Base-by-base conservation (phyloP, 2,888 invertebrate species). In the Homarus gammarus region DNA sequence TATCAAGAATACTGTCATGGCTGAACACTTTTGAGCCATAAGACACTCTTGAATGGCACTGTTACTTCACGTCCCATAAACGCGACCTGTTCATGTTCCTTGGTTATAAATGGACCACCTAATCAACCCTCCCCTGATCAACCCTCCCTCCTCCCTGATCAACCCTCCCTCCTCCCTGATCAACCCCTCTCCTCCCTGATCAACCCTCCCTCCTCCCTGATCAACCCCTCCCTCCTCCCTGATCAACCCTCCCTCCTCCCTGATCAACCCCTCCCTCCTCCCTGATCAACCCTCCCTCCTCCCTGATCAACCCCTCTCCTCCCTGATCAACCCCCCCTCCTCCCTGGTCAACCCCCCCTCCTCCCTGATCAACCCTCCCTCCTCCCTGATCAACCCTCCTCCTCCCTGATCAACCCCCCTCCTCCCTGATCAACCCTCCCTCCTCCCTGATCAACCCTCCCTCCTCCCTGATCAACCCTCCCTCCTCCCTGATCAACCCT, bases 91-190 rank as follows among this genome's bases (percentile, higher is more conserved):
- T 22, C 22, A 22, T 15, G n/a, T 15, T 22, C 31, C 18, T 64
- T 64, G 8, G n/a, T 8, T 22, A 8, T 64, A 8, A 64, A 27
- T 64, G 6, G 31, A 64, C 64, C 31, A 8, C 15, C 64, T 64
- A 27, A 6, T 18, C 6, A 8, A 27, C 64, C 18, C 31, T 64
- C 31, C 56, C n/a, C 18, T 64, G 18, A 64, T 15, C 56, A 18
- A 56, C 22, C 56, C 56, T 18, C 56, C 56, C 3, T 31, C 72
- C 38, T n/a, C n/a, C n/a, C n/a, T n/a, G n/a, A n/a, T n/a, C n/a
- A n/a, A n/a, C 72, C 38, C 38, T 72, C 72, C 38, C 31, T 72
- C 72, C 38, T 72, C 56, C 31, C 36, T 72, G 33, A 33, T 72
- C 72, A n/a, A n/a, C 38, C 72, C 31, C 72, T 38, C 33, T 31